Evolutionary conservation across 2,797 vertebrate genomes (phyloP).

Genomic region (Pangasius mekongensis): DNA sequence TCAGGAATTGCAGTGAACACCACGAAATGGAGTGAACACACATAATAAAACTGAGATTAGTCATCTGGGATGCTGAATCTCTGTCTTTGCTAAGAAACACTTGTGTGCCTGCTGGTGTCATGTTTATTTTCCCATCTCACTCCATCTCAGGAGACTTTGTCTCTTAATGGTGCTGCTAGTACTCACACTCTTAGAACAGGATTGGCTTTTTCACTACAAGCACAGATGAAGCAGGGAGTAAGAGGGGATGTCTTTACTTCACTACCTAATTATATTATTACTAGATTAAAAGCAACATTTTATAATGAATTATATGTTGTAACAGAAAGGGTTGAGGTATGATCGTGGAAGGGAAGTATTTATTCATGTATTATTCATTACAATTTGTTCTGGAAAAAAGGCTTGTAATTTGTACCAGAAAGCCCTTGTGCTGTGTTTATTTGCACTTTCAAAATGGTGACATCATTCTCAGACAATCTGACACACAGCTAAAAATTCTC

Average conservation of each 20-base stretch:
- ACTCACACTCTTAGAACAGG: not conserved
- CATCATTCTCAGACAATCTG: not conserved
- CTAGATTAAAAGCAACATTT: constrained; percentile 1
- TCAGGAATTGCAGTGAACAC: constrained; percentile 1
- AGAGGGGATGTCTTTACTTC: not conserved
- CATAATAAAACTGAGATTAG: not conserved
- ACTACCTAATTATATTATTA: not conserved
- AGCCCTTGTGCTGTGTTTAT: not conserved
- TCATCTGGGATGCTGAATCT: constrained; percentile 12
- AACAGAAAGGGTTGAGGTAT: not conserved
- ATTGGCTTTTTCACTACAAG: not conserved
- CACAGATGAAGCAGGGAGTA: not conserved
- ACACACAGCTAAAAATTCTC: not conserved
- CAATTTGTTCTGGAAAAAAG: not conserved
- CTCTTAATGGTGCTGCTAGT: constrained; percentile 11
- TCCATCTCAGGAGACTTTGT: constrained; percentile 1
- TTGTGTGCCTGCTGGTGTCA: not conserved
- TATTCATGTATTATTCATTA: not conserved
- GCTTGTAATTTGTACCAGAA: not conserved
- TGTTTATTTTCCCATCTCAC: constrained; percentile 29
- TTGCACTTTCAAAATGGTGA: not conserved
- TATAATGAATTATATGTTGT: not conserved
- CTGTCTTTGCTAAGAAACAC: constrained; percentile 16
- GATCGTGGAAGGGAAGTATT: not conserved
- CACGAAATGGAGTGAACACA: not conserved